A percentile compares a stretch with the other conserved stretches of the same genome.
Evolutionary conservation across 2,888 invertebrate genomes (phyloP).

Genomic region (Mesodorylaimus sp.): DNA sequence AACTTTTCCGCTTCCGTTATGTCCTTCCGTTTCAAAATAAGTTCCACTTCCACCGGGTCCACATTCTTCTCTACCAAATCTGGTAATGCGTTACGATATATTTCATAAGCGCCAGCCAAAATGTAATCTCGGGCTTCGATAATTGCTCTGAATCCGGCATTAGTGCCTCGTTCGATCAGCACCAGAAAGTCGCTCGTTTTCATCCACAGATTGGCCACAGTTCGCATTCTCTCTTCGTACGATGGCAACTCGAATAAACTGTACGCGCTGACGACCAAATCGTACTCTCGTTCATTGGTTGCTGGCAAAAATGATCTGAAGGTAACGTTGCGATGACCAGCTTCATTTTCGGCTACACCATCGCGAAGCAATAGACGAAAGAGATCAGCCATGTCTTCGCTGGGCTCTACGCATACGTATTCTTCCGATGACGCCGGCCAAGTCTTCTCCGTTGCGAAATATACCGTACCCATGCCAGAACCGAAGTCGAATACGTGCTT

Average conservation of each 20-base stretch:
- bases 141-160: slow-evolving; percentile 57
- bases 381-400: slow-evolving; percentile 60
- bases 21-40: slow-evolving; percentile 15
- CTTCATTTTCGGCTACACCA: slow-evolving; percentile 15
- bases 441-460: slow-evolving; percentile 49
- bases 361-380: slow-evolving; percentile 46
- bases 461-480: slow-evolving; percentile 61
- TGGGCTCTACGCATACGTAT: slow-evolving; percentile 65
- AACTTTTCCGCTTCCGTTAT: slow-evolving; percentile 20
- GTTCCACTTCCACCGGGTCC: slow-evolving; percentile 7
- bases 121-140: slow-evolving; percentile 68
- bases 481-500: slow-evolving; percentile 69
- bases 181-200: slow-evolving; percentile 63
- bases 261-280: slow-evolving; percentile 60
- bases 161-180: slow-evolving; percentile 62
- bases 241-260: slow-evolving; percentile 59
- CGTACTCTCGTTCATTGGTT: slow-evolving; percentile 45
- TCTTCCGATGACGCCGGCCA: slow-evolving; percentile 47
- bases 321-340: slow-evolving; percentile 38
- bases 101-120: slow-evolving; percentile 37
- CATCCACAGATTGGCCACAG: slow-evolving; percentile 59
- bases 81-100: slow-evolving; percentile 14
- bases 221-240: slow-evolving; percentile 46
- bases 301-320: slow-evolving; percentile 65
- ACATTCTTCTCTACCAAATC: neutral